Evolutionary conservation across 2,888 invertebrate species (phyloP).

Genomic region (Phytoseiulus persimilis): DNA sequence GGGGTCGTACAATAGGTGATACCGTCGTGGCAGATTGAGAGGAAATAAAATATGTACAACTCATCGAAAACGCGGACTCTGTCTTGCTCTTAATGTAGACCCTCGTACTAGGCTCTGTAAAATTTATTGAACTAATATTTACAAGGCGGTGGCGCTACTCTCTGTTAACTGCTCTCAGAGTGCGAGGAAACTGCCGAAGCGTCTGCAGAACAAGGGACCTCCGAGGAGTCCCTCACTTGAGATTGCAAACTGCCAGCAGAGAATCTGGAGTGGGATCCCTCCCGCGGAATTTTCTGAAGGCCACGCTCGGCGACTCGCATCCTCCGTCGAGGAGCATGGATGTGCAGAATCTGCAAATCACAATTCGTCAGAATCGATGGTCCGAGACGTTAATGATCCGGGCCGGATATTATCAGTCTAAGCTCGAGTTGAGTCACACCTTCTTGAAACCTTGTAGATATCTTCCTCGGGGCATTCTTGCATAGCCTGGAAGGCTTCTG

Average conservation of each 20-base stretch:
- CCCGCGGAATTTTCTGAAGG: constrained; percentile 81
- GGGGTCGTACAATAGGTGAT: neutral
- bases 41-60: neutral
- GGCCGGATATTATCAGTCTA: neutral
- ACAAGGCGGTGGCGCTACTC: neutral
- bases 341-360: constrained; percentile 59
- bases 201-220: too few relatives aligned
- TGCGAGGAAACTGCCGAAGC: neutral
- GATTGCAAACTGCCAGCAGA: constrained; percentile 53
- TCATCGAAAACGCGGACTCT: neutral
- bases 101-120: neutral
- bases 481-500: constrained; percentile 79
- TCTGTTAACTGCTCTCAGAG: neutral
- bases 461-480: constrained; percentile 56
- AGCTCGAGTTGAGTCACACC: constrained; percentile 39
- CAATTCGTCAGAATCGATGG: constrained; percentile 37
- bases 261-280: constrained; percentile 81
- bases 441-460: constrained; percentile 47
- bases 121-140: neutral
- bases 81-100: neutral
- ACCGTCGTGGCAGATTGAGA: neutral
- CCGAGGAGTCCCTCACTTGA: neutral
- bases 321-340: constrained; percentile 73
- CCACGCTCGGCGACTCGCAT: constrained; percentile 71
- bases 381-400: too few relatives aligned